Percentiles rank a stretch among this genome's conserved stretches.
Evolutionary conservation across 2,888 invertebrate species (phyloP).

Genomic region (Athalia rosae): DNA sequence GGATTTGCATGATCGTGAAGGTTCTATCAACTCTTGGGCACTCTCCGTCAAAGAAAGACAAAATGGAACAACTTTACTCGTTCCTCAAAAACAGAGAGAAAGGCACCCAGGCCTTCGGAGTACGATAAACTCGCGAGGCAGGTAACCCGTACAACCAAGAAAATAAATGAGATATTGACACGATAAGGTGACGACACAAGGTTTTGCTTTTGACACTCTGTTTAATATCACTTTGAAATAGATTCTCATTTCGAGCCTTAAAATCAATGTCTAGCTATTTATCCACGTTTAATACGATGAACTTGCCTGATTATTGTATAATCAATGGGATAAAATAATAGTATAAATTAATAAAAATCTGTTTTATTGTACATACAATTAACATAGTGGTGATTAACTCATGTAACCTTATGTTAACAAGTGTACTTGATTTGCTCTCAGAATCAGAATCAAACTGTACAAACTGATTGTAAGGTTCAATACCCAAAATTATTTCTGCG

Average conservation of each 20-base stretch:
- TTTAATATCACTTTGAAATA: too few species aligned
- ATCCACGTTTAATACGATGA: too few species aligned
- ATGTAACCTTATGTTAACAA: conserved; percentile 33
- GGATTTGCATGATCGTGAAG: conserved; percentile 4
- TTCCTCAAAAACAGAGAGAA: conserved; percentile 1
- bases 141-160: background rate
- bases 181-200: too few species aligned
- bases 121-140: background rate
- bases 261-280: too few species aligned
- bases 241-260: too few species aligned
- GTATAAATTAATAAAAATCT: conserved; percentile 57
- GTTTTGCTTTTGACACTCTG: too few species aligned
- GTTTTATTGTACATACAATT: conserved; percentile 64
- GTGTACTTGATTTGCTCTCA: conserved; percentile 24
- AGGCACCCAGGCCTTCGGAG: background rate
- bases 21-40: conserved; percentile 20
- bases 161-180: background rate
- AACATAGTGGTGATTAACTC: conserved; percentile 59
- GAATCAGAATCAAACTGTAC: conserved; percentile 35
- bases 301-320: background rate
- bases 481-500: conserved; percentile 2
- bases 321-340: background rate
- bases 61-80: background rate
- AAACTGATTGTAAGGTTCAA: conserved; percentile 27
- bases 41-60: background rate